Evolutionary conservation across 2,113 vertebrate genomes (phyloP).

Genomic region (Sinocyclocheilus maitianheensis): DNA sequence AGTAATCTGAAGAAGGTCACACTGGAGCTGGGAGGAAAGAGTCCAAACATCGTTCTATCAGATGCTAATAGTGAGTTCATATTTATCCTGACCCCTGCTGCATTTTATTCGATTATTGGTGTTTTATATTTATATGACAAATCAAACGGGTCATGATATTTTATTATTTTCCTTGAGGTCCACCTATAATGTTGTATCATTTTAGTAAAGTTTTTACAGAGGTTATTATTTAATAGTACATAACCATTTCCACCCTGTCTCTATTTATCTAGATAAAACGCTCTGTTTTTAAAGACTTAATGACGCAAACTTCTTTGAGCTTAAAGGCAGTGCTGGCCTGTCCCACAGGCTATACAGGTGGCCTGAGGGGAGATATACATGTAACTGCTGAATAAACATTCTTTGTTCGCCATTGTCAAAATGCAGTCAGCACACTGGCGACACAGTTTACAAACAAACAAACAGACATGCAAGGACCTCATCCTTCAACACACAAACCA

Average conservation of each 20-base stretch:
- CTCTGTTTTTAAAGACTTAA: too few relatives aligned
- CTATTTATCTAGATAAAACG: too few relatives aligned
- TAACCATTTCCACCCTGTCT: not conserved
- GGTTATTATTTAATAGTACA: not conserved
- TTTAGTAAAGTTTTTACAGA: too few relatives aligned
- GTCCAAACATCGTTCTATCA: slow-evolving; percentile 93
- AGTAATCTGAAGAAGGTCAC: slow-evolving; percentile 96
- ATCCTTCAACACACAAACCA: not conserved
- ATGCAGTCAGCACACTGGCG: not conserved
- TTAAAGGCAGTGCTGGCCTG: too few relatives aligned
- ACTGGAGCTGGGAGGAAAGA: slow-evolving; percentile 95
- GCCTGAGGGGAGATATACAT: not conserved
- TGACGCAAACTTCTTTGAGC: too few relatives aligned
- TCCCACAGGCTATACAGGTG: not conserved
- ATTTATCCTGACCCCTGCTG: too few relatives aligned
- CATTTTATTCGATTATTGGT: not conserved
- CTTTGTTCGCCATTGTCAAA: not conserved
- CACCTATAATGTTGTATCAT: not conserved
- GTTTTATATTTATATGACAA: not conserved
- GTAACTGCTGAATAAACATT: not conserved
- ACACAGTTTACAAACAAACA: not conserved
- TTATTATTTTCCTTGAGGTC: not conserved
- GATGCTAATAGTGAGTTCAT: slow-evolving; percentile 85
- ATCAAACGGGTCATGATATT: not conserved
- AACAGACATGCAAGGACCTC: too few relatives aligned